Conservation (phyloP, 2,888 invertebrate species). For the Latheticus oryzae region DNA sequence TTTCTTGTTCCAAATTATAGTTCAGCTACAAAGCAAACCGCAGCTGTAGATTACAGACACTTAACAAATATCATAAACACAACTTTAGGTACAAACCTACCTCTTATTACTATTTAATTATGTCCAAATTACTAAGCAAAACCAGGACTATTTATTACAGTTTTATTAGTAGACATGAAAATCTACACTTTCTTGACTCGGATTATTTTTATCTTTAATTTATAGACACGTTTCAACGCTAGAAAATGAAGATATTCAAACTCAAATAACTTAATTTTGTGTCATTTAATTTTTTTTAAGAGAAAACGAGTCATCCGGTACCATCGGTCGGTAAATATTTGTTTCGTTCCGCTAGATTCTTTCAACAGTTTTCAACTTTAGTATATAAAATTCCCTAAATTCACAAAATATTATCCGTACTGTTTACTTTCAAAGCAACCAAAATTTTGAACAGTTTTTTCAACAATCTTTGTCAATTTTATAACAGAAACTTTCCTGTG, state of each 20-base stretch:
- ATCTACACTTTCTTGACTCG: not conserved
- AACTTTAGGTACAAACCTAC: slow-evolving; percentile 9
- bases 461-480: too few species aligned
- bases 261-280: slow-evolving; percentile 22
- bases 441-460: too few species aligned
- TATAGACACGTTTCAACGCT: slow-evolving; percentile 9
- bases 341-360: slow-evolving; percentile 26
- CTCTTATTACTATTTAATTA: slow-evolving; percentile 6
- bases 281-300: not conserved
- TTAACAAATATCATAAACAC: slow-evolving; percentile 6
- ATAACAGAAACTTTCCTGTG: too few species aligned
- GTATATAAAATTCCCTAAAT: too few species aligned
- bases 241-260: slow-evolving; percentile 15
- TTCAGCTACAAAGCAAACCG: slow-evolving; percentile 6
- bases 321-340: slow-evolving; percentile 18
- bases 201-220: slow-evolving; percentile 15
- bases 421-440: too few species aligned
- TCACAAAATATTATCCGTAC: too few species aligned
- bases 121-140: slow-evolving; percentile 10
- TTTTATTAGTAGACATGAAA: not conserved
- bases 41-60: not conserved
- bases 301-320: not conserved
- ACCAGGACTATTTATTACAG: slow-evolving; percentile 5
- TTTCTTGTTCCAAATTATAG: slow-evolving; percentile 13
- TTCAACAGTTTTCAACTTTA: too few species aligned